Percentiles rank a stretch among this genome's conserved stretches.
Evolutionary conservation across 2,113 vertebrate genomes (phyloP).

Genomic region (Alosa alosa): DNA sequence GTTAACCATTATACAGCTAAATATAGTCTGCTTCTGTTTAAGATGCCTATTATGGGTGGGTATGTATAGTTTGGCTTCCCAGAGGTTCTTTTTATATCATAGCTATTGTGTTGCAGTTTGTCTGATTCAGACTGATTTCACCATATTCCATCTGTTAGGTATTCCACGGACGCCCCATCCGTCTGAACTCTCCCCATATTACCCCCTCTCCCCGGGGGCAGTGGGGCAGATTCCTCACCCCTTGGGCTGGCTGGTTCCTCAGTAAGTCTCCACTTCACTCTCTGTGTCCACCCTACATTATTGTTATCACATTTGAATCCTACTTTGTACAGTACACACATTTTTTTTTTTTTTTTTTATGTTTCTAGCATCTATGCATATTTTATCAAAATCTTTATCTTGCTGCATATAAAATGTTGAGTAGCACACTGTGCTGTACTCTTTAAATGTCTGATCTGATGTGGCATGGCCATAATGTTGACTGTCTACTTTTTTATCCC

Average conservation of each 20-base stretch:
- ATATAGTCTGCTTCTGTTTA: background rate
- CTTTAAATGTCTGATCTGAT: background rate
- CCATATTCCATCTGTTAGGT: constrained; percentile 61
- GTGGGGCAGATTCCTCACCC: constrained; percentile 86
- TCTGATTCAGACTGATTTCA: background rate
- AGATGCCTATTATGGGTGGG: background rate
- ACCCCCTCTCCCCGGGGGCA: constrained; percentile 86
- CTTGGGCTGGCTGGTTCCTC: constrained; percentile 86
- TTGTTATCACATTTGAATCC: background rate
- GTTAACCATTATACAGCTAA: background rate
- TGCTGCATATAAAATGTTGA: no score
- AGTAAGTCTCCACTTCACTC: constrained; percentile 69
- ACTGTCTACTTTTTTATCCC: constrained; percentile 21
- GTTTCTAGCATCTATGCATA: constrained; percentile 4
- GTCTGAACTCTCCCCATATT: constrained; percentile 82
- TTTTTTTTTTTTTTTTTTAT: background rate
- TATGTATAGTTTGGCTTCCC: background rate
- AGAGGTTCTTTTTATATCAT: background rate
- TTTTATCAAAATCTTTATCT: background rate
- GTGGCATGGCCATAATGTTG: background rate
- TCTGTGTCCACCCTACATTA: background rate
- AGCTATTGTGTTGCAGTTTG: background rate
- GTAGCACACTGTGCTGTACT: background rate
- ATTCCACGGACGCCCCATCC: constrained; percentile 83
- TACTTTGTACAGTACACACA: background rate